Conservation (phyloP, 2,113 vertebrate genomes). For the Pseudopodoces humilis region DNA sequence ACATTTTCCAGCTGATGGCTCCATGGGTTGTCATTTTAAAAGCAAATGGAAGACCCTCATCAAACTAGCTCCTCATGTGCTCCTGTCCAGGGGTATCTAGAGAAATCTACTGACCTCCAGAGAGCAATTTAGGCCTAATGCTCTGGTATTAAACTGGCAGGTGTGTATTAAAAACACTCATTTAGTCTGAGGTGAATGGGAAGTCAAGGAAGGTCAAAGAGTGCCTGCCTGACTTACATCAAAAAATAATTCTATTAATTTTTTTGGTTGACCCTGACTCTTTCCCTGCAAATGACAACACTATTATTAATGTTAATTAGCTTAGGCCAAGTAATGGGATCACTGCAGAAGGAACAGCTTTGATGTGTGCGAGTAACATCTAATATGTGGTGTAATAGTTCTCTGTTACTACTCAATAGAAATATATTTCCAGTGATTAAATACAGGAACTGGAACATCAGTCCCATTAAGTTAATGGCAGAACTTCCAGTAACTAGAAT, state of each 20-base stretch:
- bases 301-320: constrained; percentile 45
- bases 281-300: neutral
- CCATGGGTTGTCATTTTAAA: neutral
- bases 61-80: neutral
- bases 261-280: neutral
- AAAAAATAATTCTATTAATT: neutral
- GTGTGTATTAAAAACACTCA: neutral
- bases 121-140: neutral
- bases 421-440: constrained; percentile 39
- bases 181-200: neutral
- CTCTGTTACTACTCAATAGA: constrained; percentile 21
- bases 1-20: neutral
- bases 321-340: neutral
- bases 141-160: neutral
- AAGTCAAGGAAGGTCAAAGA: neutral
- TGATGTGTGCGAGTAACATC: constrained; percentile 29
- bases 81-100: neutral
- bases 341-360: constrained; percentile 12
- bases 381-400: neutral
- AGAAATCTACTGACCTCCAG: neutral
- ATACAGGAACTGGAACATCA: neutral
- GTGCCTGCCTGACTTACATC: neutral
- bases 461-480: neutral
- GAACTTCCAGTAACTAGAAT: neutral
- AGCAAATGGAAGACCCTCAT: neutral